A percentile compares a stretch with the other conserved stretches of the same genome.
These are phyloP conservation scores for Micromussa lordhowensis DNA, from an alignment of 92 coral and sea anemone species.

Conservation along the genomic window DNA sequence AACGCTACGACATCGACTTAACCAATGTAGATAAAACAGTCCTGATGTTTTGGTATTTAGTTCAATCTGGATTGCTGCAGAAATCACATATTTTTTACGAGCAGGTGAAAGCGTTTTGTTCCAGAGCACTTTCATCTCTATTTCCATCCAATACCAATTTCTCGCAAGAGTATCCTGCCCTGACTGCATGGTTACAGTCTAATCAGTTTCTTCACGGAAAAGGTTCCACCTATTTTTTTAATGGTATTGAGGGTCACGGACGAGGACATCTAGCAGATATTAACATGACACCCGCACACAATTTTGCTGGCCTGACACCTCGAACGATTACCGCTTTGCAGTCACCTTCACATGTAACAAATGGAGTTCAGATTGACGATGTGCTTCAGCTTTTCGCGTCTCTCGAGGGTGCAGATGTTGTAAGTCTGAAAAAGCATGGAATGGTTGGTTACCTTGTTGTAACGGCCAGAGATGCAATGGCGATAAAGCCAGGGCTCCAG, in stretches of 20 bases:
- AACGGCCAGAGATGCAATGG: slow-evolving; percentile 64
- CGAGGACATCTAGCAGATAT: slow-evolving; percentile 57
- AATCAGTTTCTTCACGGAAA: slow-evolving; percentile 74
- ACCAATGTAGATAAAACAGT: slow-evolving; percentile 49
- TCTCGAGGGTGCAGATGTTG: slow-evolving; percentile 36
- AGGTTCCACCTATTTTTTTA: slow-evolving; percentile 49
- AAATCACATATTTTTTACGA: slow-evolving; percentile 51
- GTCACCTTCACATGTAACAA: slow-evolving; percentile 47
- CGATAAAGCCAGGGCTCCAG: slow-evolving; percentile 70
- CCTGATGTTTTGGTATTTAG: slow-evolving; percentile 59
- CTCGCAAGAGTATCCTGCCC: slow-evolving; percentile 54
- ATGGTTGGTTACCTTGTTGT: slow-evolving; percentile 54
- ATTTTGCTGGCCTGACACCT: slow-evolving; percentile 60
- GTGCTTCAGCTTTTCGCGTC: slow-evolving; percentile 42
- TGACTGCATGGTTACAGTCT: slow-evolving; percentile 64
- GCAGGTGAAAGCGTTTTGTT: slow-evolving; percentile 61
- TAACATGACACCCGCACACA: slow-evolving; percentile 54
- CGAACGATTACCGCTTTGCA: slow-evolving; percentile 39
- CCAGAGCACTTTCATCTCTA: slow-evolving; percentile 50
- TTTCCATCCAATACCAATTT: slow-evolving; percentile 37
- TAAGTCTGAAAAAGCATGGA: slow-evolving; percentile 47
- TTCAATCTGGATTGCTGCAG: slow-evolving; percentile 50
- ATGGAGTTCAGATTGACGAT: slow-evolving; percentile 41
- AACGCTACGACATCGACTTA: slow-evolving; percentile 51
- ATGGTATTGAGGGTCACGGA: slow-evolving; percentile 53